phyloP scores from a whole-genome alignment of 2,113 vertebrate species.

The Serilophus lunatus region DNA sequence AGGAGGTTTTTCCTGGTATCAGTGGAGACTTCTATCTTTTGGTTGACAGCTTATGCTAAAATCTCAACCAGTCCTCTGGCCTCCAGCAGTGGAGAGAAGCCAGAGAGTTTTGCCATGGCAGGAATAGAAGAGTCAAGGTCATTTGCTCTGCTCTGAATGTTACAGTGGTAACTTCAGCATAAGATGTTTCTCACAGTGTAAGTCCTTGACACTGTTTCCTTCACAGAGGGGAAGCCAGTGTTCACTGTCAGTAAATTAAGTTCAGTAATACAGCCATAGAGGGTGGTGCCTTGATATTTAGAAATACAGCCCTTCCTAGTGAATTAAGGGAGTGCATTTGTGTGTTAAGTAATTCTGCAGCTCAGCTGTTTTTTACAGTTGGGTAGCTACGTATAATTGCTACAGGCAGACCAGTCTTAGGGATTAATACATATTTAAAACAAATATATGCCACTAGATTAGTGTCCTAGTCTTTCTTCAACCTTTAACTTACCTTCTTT shows the following conservation, averaged over 20 bases:
- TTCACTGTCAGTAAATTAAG: neutral
- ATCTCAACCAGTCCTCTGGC: neutral
- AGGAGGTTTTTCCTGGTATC: neutral
- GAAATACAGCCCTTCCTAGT: neutral
- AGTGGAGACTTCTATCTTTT: neutral
- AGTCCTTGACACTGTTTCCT: neutral
- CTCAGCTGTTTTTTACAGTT: slow-evolving; percentile 44
- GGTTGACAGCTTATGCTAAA: neutral
- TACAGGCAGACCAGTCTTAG: neutral
- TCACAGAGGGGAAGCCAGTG: neutral
- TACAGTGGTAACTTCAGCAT: neutral
- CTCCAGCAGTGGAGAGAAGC: neutral
- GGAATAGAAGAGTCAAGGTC: slow-evolving; percentile 29
- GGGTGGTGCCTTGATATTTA: neutral
- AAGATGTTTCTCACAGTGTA: neutral
- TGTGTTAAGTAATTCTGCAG: neutral
- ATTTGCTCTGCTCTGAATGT: neutral
- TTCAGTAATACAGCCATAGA: neutral
- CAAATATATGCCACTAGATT: neutral
- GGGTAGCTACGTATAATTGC: neutral
- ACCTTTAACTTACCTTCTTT: neutral
- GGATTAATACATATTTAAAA: neutral
- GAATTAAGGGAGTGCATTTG: neutral
- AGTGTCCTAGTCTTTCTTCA: neutral
- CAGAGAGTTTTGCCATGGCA: neutral